phyloP scores from a whole-genome alignment of 2,797 vertebrate species.

The Alfaro cultratus region DNA sequence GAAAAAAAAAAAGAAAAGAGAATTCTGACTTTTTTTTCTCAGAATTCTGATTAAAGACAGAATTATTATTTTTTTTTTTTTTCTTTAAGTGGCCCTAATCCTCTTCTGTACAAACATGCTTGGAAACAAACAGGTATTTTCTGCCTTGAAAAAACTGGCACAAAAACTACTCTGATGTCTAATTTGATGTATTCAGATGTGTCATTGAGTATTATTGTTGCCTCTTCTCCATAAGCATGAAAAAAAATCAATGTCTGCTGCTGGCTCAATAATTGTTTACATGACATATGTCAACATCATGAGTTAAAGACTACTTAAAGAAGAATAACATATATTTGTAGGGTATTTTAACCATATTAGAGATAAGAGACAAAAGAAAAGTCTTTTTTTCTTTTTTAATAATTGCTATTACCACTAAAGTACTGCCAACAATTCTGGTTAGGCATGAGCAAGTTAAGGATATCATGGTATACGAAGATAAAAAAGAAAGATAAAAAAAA shows the following conservation, averaged over 20 bases:
- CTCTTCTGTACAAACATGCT: not conserved
- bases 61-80: too few relatives aligned
- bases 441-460: not conserved
- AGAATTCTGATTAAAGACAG: too few relatives aligned
- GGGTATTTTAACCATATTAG: not conserved
- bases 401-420: not conserved
- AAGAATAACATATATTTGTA: not conserved
- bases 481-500: not conserved
- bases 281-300: not conserved
- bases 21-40: too few relatives aligned
- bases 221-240: not conserved
- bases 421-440: not conserved
- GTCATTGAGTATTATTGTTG: not conserved
- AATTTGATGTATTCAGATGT: not conserved
- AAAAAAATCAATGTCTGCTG: not conserved
- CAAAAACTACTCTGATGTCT: not conserved
- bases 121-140: not conserved
- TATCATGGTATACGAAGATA: not conserved
- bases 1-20: too few relatives aligned
- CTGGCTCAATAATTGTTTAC: slow-evolving; percentile 1
- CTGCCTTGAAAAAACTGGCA: not conserved
- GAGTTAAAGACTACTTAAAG: not conserved
- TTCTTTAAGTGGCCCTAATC: too few relatives aligned
- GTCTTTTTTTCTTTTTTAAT: too few relatives aligned
- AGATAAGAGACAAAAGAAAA: not conserved